Conservation (phyloP, 2,797 vertebrate species). For the Phataginus tetradactyla region DNA sequence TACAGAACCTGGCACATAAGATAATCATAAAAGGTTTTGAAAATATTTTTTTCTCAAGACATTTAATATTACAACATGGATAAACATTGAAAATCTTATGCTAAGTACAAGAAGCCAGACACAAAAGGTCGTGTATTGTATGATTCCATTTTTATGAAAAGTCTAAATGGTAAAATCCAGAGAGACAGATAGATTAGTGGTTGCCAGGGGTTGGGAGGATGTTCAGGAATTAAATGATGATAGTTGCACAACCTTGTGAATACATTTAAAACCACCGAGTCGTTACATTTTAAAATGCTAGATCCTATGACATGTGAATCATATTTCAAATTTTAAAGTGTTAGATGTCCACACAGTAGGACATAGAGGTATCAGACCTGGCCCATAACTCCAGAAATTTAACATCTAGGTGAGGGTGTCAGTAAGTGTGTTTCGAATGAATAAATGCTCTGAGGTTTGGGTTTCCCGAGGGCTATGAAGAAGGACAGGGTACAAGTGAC, state of each 20-base stretch:
- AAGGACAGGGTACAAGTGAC: neutral
- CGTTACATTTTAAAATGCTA: neutral
- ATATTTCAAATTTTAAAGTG: neutral
- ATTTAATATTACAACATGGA: neutral
- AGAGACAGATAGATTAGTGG: neutral
- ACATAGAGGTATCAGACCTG: neutral
- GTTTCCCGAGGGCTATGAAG: neutral
- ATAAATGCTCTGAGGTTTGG: neutral
- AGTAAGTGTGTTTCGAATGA: neutral
- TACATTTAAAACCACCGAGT: neutral
- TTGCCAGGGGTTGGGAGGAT: neutral
- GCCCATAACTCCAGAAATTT: neutral
- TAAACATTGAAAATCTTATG: conserved; percentile 11
- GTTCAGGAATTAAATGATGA: neutral
- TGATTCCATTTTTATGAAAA: conserved; percentile 18
- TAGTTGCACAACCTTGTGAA: neutral
- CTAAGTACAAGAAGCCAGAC: conserved; percentile 9
- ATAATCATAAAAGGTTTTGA: neutral
- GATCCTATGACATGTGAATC: neutral
- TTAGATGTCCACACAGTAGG: neutral
- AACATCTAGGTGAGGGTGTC: neutral
- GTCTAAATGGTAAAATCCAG: neutral
- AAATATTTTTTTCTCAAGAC: conserved; percentile 13
- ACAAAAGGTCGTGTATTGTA: neutral
- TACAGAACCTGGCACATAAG: neutral